Evolutionary conservation across 2,888 invertebrate species (phyloP).

Genomic region (Macrosiphum euphorbiae): DNA sequence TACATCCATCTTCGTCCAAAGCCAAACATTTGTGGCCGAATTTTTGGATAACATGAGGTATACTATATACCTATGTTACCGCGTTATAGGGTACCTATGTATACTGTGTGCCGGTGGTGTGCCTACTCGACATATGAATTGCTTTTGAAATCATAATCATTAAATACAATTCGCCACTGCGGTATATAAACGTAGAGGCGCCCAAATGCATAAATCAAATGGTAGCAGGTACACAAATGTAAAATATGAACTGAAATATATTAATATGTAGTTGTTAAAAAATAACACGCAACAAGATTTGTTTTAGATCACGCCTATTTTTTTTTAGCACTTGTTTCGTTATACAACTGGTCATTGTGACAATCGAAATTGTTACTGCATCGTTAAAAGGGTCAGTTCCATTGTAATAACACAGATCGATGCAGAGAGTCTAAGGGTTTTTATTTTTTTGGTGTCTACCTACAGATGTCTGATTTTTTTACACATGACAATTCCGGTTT

Average conservation of each 20-base stretch:
- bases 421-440: conserved; percentile 34
- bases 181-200: not conserved
- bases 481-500: conserved; percentile 21
- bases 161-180: conserved; percentile 16
- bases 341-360: conserved; percentile 25
- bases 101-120: too few species aligned
- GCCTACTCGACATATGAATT: not conserved
- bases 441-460: conserved; percentile 37
- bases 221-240: not conserved
- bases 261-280: not conserved
- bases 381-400: not conserved
- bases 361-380: conserved; percentile 38
- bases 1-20: not conserved
- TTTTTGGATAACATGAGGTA: not conserved
- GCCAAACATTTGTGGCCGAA: conserved; percentile 5
- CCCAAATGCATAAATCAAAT: conserved; percentile 5
- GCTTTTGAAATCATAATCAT: not conserved
- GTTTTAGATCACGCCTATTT: conserved; percentile 31
- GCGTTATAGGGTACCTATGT: not conserved
- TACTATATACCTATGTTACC: not conserved
- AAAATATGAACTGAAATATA: conserved; percentile 7
- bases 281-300: not conserved
- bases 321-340: conserved; percentile 37
- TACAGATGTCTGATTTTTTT: conserved; percentile 50
- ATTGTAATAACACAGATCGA: conserved; percentile 46